These are phyloP conservation scores for Porites cylindrica DNA, from an alignment of 92 coral and sea anemone genomes.

Conservation along the genomic window DNA sequence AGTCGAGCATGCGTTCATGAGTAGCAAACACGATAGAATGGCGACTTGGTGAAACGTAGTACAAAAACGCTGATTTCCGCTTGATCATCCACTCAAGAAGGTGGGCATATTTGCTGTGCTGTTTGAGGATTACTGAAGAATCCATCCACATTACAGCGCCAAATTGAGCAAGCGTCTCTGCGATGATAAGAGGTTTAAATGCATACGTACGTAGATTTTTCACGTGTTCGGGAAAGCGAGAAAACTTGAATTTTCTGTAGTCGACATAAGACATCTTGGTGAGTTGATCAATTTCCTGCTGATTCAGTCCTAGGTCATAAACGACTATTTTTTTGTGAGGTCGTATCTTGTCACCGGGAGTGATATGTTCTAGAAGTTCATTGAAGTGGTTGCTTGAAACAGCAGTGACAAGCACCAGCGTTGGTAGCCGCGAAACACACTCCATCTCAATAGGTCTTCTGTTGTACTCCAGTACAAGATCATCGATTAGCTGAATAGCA, in stretches of 20 bases:
- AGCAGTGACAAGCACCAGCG: background rate
- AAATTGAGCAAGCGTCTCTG: background rate
- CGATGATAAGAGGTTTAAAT: background rate
- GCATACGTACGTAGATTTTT: background rate
- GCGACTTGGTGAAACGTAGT: too few species aligned
- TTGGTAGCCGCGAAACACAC: background rate
- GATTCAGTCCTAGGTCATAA: too few species aligned
- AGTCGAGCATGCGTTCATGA: background rate
- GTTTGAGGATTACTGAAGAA: background rate
- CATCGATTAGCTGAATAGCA: background rate
- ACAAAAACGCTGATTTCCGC: too few species aligned
- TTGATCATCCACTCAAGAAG: background rate
- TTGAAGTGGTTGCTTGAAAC: conserved; percentile 6
- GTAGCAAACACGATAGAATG: conserved; percentile 9
- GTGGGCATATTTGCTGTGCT: background rate
- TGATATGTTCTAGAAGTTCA: conserved; percentile 1
- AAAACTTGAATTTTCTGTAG: too few species aligned
- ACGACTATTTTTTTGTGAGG: background rate
- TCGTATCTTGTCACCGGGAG: background rate
- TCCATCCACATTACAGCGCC: conserved; percentile 17
- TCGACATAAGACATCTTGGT: background rate
- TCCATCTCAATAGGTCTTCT: background rate
- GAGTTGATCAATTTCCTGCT: background rate
- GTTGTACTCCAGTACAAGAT: background rate
- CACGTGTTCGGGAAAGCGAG: conserved; percentile 3